Percentiles rank a stretch among this genome's conserved stretches.
Evolutionary conservation across 2,797 vertebrate genomes (phyloP).

Genomic region (Danio albolineatus): DNA sequence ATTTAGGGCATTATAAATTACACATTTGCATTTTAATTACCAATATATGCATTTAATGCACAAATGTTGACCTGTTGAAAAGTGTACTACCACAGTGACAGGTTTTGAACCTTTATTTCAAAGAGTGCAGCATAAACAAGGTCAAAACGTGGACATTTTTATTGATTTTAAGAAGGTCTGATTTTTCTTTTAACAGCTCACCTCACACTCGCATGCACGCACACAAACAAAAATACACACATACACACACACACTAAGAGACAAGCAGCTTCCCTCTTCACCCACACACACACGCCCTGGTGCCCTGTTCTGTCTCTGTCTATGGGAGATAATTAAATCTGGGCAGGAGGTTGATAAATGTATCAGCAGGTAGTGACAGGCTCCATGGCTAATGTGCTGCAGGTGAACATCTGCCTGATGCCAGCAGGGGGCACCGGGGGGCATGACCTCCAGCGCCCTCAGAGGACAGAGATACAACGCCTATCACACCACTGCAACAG

Average conservation of each 20-base stretch:
- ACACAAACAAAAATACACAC: too few species aligned
- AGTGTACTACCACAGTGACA: too few species aligned
- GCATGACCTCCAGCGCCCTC: constrained; percentile 31
- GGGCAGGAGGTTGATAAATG: constrained; percentile 46
- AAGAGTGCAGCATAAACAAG: neutral
- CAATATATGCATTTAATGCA: too few species aligned
- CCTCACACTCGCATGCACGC: neutral
- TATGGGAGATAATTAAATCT: constrained; percentile 46
- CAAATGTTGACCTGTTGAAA: too few species aligned
- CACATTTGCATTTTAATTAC: too few species aligned
- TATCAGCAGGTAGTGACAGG: constrained; percentile 53
- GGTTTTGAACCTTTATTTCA: too few species aligned
- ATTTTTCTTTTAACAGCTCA: neutral
- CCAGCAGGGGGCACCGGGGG: constrained; percentile 49
- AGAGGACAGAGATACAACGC: constrained; percentile 27
- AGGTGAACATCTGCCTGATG: constrained; percentile 36
- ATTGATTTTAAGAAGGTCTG: neutral
- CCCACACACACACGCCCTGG: neutral
- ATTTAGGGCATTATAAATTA: too few species aligned
- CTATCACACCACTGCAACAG: constrained; percentile 25
- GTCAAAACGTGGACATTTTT: neutral
- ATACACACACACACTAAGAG: too few species aligned
- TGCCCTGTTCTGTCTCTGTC: constrained; percentile 32
- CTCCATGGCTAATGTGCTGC: constrained; percentile 54
- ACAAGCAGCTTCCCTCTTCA: constrained; percentile 1